Evolutionary conservation across 2,888 invertebrate genomes (phyloP).

Genomic region (Drosophila nr. fundita): DNA sequence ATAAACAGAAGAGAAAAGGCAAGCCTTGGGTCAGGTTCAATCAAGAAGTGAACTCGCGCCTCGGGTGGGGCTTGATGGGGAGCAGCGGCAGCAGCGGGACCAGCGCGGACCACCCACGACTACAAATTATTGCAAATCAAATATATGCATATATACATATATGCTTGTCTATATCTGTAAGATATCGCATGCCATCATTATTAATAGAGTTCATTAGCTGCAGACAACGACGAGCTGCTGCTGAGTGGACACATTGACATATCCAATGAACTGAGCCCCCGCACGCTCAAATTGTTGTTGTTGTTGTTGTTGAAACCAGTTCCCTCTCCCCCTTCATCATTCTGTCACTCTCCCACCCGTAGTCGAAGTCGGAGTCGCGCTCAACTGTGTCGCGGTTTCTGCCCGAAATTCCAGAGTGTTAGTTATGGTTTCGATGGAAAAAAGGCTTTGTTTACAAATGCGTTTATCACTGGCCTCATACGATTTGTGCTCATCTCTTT

Average conservation of each 20-base stretch:
- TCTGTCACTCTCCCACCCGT: not conserved
- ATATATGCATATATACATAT: conserved; percentile 2
- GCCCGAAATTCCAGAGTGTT: conserved; percentile 41
- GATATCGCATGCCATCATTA: conserved; percentile 44
- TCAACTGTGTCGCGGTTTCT: conserved; percentile 3
- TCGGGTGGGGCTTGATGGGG: conserved; percentile 1
- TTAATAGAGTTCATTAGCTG: conserved; percentile 67
- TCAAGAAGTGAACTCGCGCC: conserved; percentile 16
- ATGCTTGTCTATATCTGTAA: conserved; percentile 6
- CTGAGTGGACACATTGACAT: conserved; percentile 26
- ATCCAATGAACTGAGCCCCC: conserved; percentile 22
- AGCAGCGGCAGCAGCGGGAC: no score
- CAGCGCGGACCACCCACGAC: conserved; percentile 44
- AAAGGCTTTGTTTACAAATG: conserved; percentile 73
- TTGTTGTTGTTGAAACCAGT: conserved; percentile 26
- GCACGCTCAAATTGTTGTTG: conserved; percentile 1
- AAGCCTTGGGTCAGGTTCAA: conserved; percentile 15
- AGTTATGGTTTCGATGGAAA: conserved; percentile 63
- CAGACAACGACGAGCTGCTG: conserved; percentile 22
- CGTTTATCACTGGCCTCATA: conserved; percentile 50
- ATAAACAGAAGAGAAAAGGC: not conserved
- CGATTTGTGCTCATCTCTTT: conserved; percentile 21
- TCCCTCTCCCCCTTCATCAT: not conserved
- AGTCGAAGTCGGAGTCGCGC: not conserved
- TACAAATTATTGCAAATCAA: conserved; percentile 53